Percentiles rank a stretch among this genome's conserved stretches.
Conservation (phyloP, 2,113 vertebrate species). For the Hippocampus barbouri region DNA sequence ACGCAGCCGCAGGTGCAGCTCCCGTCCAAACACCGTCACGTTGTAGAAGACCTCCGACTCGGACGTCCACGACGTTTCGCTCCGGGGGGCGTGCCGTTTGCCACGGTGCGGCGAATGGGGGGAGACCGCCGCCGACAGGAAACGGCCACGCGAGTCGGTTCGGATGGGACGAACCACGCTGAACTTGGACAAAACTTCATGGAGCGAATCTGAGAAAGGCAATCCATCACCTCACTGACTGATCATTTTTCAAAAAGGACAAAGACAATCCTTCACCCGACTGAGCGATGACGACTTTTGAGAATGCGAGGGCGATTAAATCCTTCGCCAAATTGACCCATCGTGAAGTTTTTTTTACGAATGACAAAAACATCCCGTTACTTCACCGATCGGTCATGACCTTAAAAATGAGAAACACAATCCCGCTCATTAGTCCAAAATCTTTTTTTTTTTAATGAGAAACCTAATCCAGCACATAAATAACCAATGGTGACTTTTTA, state of each 20-base stretch:
- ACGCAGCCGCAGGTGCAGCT: slow-evolving; percentile 83
- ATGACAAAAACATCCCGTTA: neutral
- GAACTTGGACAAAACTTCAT: slow-evolving; percentile 78
- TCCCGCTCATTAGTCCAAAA: neutral
- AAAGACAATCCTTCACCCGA: neutral
- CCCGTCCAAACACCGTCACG: slow-evolving; percentile 86
- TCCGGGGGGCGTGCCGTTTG: slow-evolving; percentile 63
- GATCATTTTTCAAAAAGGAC: neutral
- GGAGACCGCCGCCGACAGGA: slow-evolving; percentile 79
- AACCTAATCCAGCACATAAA: neutral
- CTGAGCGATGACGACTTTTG: too few relatives aligned
- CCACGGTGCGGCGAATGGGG: slow-evolving; percentile 60
- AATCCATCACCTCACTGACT: neutral
- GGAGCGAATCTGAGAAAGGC: slow-evolving; percentile 70
- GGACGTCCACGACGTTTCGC: neutral
- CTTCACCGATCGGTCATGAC: neutral
- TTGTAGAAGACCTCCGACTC: slow-evolving; percentile 84
- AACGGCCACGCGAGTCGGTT: slow-evolving; percentile 79
- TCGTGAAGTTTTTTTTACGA: neutral
- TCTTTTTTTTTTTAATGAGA: neutral
- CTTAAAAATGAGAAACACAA: neutral
- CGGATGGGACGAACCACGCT: slow-evolving; percentile 79
- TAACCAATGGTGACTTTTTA: neutral
- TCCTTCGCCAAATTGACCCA: neutral
- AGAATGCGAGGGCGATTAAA: too few relatives aligned